These are phyloP conservation scores for Vombatus ursinus DNA, from an alignment of 2,113 vertebrate species.

Conservation along the genomic window DNA sequence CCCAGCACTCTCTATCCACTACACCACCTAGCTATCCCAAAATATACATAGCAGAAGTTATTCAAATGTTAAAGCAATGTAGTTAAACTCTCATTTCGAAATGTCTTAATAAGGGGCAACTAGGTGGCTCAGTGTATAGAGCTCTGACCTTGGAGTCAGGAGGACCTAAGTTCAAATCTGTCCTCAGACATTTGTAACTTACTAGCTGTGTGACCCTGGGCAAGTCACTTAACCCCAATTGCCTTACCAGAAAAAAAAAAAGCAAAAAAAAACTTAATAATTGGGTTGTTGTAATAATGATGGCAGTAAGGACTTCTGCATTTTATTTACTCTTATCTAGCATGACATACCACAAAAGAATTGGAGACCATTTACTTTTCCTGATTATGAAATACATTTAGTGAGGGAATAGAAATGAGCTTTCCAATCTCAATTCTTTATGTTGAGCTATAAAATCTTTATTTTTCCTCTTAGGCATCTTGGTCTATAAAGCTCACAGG, in stretches of 20 bases:
- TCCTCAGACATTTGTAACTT: too few species aligned
- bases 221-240: too few species aligned
- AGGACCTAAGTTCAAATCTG: too few species aligned
- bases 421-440: background rate
- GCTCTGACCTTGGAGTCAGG: too few species aligned
- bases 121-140: too few species aligned
- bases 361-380: background rate
- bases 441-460: background rate
- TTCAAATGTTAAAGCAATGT: background rate
- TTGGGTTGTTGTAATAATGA: background rate
- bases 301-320: background rate
- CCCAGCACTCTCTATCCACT: background rate
- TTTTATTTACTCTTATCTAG: background rate
- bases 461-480: slow-evolving; percentile 86
- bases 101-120: background rate
- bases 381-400: background rate
- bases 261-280: background rate
- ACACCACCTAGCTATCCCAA: background rate
- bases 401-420: background rate
- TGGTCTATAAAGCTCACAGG: slow-evolving; percentile 94
- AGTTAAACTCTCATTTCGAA: background rate
- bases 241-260: too few species aligned
- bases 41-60: background rate
- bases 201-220: too few species aligned
- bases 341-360: background rate